Evolutionary conservation across 1,140 invertebrate species (phyloP), one percentile per base, ranked within the genome.

Genomic region (Papilio helenus): DNA sequence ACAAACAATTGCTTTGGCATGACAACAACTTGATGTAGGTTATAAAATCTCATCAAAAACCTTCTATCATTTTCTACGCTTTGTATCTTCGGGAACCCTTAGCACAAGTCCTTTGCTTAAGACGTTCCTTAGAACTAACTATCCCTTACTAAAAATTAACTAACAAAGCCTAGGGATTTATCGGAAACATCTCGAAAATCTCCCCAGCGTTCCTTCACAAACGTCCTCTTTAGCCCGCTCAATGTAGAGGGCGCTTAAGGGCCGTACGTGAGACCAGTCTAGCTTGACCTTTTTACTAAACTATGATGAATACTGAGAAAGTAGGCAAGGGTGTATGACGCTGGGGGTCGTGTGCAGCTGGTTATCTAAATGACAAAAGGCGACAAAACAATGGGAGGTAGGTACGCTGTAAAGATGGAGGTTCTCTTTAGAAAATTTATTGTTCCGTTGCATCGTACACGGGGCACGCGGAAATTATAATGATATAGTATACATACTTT

Each of bases 171-270:
- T 74, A 58, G 78, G 81, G 80, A 84, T 83, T 84, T 87, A 87
- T 87, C 82, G 86, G 83, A 85, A 86, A 87, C 80, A 83, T 84
- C 86, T 87, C 82, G 82, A 85, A 79, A 61, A 80, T 82, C 81
- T 84, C 81, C 82, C 82, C 81, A 81, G 83, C 83, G 81, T 81
- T 81, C 82, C 80, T 80, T 81, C 79, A 85, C 80, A 87, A 85
- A 85, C 84, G 83, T 81, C 81, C 81, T 74, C 82, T 83, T 80
- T 79, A 82, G 51, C 46, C 79, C 46, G 76, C 81, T 84, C 55
- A 77, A 80, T 58, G 73, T 72, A 84, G 79, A 85, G 82, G 86
- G 81, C 86, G 84, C 79, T 82, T 76, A 79, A 83, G 81, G 74
- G 76, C 29, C 49, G 72, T 80, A 84, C 79, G 34, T 39, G 39